Percentiles rank a stretch among this genome's conserved stretches.
Evolutionary conservation across 2,797 vertebrate species (phyloP).

Genomic region (Chromobotia macracanthus): DNA sequence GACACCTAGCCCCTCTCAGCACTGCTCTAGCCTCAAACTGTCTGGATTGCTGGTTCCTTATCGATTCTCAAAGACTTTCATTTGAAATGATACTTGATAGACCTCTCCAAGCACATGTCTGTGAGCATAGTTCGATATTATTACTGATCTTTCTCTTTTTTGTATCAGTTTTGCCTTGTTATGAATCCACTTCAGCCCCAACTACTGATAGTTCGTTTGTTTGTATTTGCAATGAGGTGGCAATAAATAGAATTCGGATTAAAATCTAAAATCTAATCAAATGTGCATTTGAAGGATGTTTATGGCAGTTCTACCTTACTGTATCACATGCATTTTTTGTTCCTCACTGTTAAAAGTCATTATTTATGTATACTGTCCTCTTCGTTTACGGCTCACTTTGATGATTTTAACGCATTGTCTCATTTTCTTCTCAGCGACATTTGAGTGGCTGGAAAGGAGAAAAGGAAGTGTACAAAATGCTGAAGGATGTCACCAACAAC

Average conservation of each 20-base stretch:
- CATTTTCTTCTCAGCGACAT: conserved; percentile 41
- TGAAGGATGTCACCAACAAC: conserved; percentile 85
- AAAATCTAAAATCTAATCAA: not conserved
- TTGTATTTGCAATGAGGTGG: not conserved
- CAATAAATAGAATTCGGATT: not conserved
- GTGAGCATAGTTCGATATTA: conserved; percentile 57
- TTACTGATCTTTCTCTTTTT: conserved; percentile 49
- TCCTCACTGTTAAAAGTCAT: too few relatives aligned
- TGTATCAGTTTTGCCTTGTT: conserved; percentile 12
- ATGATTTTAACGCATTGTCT: not conserved
- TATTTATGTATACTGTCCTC: not conserved
- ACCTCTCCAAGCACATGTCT: conserved; percentile 51
- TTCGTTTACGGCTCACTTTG: not conserved
- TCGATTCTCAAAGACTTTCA: conserved; percentile 65
- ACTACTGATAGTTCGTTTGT: not conserved
- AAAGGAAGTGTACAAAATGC: conserved; percentile 77
- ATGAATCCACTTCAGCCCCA: conserved; percentile 4
- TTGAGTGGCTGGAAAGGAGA: conserved; percentile 30
- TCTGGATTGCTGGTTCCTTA: conserved; percentile 65
- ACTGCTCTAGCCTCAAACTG: conserved; percentile 58
- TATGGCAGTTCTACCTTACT: too few relatives aligned
- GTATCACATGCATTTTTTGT: not conserved
- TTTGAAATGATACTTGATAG: conserved; percentile 58
- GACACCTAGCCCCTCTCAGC: conserved; percentile 65
- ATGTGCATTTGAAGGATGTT: not conserved